These are phyloP conservation scores for Epinephelus moara DNA, from an alignment of 2,113 vertebrate genomes.

Conservation along the genomic window DNA sequence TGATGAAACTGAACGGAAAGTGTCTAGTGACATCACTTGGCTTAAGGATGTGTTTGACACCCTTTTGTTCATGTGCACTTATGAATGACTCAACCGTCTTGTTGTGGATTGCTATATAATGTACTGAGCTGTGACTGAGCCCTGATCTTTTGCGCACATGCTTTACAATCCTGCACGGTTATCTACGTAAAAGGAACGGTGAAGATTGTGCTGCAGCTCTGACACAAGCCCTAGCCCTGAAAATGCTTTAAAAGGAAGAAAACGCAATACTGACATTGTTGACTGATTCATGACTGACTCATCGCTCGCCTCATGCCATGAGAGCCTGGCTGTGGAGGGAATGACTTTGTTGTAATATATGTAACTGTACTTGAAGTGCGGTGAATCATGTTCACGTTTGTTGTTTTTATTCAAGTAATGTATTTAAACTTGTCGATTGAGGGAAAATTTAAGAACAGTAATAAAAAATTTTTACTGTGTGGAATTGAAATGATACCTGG, in stretches of 20 bases:
- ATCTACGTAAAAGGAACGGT: neutral
- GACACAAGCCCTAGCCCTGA: neutral
- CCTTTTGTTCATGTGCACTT: slow-evolving; percentile 11
- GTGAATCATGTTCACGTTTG: neutral
- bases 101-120: neutral
- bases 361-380: neutral
- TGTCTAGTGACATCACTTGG: slow-evolving; percentile 1
- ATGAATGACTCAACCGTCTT: slow-evolving; percentile 25
- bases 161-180: neutral
- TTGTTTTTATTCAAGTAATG: neutral
- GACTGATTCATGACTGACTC: slow-evolving; percentile 36
- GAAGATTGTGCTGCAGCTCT: neutral
- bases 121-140: neutral
- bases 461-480: neutral
- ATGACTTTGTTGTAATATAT: neutral
- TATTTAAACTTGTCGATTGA: neutral
- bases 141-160: neutral
- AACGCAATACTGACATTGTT: neutral
- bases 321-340: neutral
- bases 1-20: neutral
- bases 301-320: neutral
- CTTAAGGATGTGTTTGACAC: neutral
- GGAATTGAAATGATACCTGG: neutral
- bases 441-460: neutral
- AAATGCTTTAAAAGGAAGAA: neutral